Evolutionary conservation across 2,888 invertebrate species (phyloP).

Genomic region (Drosophila mulleri): DNA sequence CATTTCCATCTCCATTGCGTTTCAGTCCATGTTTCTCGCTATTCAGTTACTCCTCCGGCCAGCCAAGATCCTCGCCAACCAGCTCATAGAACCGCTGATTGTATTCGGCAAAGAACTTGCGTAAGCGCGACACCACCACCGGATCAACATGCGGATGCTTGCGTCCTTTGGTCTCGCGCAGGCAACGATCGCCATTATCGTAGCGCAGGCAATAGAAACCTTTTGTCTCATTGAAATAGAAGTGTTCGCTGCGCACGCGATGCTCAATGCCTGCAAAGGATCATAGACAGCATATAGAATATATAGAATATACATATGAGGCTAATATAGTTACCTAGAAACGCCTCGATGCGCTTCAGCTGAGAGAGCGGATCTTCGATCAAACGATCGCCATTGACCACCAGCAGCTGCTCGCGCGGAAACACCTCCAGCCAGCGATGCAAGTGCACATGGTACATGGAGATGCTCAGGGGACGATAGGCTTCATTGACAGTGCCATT

Average conservation of each 20-base stretch:
- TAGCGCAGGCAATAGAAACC: constrained; percentile 97
- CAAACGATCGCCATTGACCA: constrained; percentile 97
- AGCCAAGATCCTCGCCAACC: constrained; percentile 96
- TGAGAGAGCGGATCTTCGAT: constrained; percentile 96
- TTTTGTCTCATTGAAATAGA: constrained; percentile 98
- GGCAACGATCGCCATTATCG: constrained; percentile 93
- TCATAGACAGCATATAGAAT: neutral
- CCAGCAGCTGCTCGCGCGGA: constrained; percentile 94
- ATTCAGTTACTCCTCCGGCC: constrained; percentile 93
- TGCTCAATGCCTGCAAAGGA: constrained; percentile 83
- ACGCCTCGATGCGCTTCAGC: constrained; percentile 93
- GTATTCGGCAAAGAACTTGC: constrained; percentile 95
- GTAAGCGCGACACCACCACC: constrained; percentile 91
- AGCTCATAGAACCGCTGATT: constrained; percentile 96
- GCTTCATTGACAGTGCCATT: constrained; percentile 94
- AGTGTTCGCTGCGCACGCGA: constrained; percentile 92
- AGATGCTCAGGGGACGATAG: constrained; percentile 93
- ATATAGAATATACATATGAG: too few relatives aligned
- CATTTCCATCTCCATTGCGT: neutral
- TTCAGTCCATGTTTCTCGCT: constrained; percentile 67
- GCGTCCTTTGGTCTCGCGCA: constrained; percentile 92
- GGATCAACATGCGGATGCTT: constrained; percentile 94
- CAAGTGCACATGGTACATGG: constrained; percentile 96
- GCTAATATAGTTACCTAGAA: constrained; percentile 88
- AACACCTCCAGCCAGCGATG: constrained; percentile 97